phyloP scores from a whole-genome alignment of 2,113 vertebrate genomes.

The Eolophus roseicapilla region DNA sequence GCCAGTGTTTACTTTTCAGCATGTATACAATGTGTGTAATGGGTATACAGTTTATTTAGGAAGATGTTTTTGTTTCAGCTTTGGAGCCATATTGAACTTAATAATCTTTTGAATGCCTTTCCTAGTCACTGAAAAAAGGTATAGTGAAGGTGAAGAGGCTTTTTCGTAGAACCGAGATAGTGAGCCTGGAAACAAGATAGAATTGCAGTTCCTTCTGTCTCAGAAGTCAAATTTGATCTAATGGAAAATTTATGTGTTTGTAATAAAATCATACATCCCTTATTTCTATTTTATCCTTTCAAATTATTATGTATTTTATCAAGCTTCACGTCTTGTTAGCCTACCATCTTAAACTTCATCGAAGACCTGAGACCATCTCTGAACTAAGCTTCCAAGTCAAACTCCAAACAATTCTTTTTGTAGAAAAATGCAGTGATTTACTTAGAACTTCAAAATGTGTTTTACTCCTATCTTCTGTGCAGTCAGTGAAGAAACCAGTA shows the following conservation, averaged over 20 bases:
- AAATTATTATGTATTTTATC: not conserved
- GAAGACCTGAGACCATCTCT: not conserved
- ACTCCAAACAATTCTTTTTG: not conserved
- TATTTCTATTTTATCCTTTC: not conserved
- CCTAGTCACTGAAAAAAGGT: not conserved
- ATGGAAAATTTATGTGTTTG: not conserved
- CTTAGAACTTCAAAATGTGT: not conserved
- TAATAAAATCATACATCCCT: not conserved
- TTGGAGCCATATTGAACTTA: not conserved
- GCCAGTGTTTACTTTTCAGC: conserved; percentile 33
- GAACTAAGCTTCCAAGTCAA: not conserved
- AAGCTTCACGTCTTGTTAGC: not conserved
- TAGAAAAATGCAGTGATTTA: not conserved
- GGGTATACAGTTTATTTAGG: not conserved
- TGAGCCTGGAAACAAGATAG: not conserved
- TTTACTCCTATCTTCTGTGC: not conserved
- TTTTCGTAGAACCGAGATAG: not conserved
- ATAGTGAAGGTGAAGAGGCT: not conserved
- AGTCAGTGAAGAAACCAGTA: not conserved
- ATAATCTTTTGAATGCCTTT: not conserved
- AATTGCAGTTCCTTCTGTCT: not conserved
- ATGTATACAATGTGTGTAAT: conserved; percentile 11
- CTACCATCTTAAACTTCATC: not conserved
- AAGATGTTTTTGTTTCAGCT: not conserved
- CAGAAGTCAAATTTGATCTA: not conserved